A percentile compares a stretch with the other conserved stretches of the same genome.
Conservation (phyloP, 2,797 vertebrate species). For the Vultur gryphus region DNA sequence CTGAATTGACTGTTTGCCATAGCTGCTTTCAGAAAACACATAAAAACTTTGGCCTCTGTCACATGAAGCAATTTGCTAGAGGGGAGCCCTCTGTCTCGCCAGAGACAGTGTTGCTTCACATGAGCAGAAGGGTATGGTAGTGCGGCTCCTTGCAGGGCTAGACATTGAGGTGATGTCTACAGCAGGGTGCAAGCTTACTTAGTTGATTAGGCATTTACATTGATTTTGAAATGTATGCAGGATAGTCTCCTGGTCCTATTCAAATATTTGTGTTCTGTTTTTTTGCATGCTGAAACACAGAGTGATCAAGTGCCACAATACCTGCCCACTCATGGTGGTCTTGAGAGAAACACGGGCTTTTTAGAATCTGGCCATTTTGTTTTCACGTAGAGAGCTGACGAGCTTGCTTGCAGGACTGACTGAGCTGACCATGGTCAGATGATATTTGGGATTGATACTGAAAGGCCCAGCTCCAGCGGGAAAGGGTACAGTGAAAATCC, state of each 20-base stretch:
- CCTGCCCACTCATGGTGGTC: background rate
- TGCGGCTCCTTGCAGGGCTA: background rate
- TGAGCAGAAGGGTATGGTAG: background rate
- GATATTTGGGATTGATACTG: background rate
- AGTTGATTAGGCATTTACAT: background rate
- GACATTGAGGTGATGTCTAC: background rate
- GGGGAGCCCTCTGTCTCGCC: background rate
- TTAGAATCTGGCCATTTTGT: background rate
- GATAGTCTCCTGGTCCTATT: background rate
- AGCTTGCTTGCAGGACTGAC: background rate
- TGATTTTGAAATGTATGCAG: background rate
- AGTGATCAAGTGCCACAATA: background rate
- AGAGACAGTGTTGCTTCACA: background rate
- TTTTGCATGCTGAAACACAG: background rate
- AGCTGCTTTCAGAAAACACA: conserved; percentile 21
- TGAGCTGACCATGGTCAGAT: background rate
- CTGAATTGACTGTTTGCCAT: conserved; percentile 29
- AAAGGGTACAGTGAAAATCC: background rate
- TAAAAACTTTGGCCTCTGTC: background rate
- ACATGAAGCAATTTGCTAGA: background rate
- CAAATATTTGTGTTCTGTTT: background rate
- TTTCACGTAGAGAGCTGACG: background rate
- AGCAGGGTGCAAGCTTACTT: background rate
- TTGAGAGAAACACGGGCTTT: background rate
- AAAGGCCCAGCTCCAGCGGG: background rate